Conservation (phyloP, 2,888 invertebrate species). For the Anodontia alba region DNA sequence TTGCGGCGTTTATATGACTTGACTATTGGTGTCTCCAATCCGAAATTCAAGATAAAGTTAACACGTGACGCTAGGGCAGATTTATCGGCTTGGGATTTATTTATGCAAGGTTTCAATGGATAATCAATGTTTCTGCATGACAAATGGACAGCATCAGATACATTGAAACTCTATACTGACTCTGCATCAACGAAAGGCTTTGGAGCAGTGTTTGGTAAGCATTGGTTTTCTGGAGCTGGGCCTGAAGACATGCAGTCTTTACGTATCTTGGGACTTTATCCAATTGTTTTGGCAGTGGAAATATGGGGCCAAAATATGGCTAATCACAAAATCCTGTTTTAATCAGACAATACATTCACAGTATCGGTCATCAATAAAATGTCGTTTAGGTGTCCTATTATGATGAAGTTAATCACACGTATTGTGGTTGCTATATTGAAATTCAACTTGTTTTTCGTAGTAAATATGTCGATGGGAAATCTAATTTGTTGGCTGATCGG, state of each 20-base stretch:
- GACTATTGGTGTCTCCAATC: background rate
- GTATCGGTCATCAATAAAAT: too few species aligned
- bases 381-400: too few species aligned
- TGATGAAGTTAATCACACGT: too few species aligned
- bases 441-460: constrained; percentile 22
- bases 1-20: constrained; percentile 7
- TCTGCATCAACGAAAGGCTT: constrained; percentile 34
- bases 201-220: constrained; percentile 34
- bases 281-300: constrained; percentile 39
- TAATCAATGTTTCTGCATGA: background rate
- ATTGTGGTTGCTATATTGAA: too few species aligned
- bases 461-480: constrained; percentile 37
- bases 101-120: background rate
- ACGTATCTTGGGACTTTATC: constrained; percentile 28
- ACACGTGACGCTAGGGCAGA: background rate
- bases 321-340: constrained; percentile 41
- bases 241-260: constrained; percentile 8
- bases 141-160: constrained; percentile 27
- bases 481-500: constrained; percentile 30
- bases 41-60: background rate
- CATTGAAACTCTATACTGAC: constrained; percentile 15
- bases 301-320: constrained; percentile 33
- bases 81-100: background rate
- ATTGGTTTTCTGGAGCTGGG: constrained; percentile 20
- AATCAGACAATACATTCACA: constrained; percentile 50